Evolutionary conservation across 2,797 vertebrate species (phyloP).

Genomic region (Coluber constrictor): DNA sequence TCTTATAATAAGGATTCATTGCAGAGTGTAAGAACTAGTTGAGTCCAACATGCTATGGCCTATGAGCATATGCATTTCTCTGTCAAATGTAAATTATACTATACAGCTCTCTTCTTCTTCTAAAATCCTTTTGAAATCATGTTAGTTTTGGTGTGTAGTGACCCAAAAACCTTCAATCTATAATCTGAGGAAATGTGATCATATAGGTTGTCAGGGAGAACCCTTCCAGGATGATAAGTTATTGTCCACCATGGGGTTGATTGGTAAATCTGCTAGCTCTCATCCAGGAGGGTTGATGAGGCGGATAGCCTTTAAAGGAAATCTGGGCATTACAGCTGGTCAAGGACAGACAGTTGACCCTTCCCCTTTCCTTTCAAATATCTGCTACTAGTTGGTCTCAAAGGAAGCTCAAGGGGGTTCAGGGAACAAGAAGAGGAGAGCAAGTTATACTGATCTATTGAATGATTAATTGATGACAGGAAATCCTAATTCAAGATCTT

Average conservation of each 20-base stretch:
- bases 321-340: too few relatives aligned
- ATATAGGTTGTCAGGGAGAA: background rate
- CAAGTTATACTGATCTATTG: background rate
- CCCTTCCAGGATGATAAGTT: background rate
- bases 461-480: background rate
- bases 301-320: too few relatives aligned
- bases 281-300: background rate
- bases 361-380: background rate
- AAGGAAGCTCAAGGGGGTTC: background rate
- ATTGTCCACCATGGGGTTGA: background rate
- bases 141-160: background rate
- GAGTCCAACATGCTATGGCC: background rate
- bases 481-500: background rate
- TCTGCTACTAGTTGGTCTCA: background rate
- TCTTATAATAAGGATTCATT: conserved; percentile 41
- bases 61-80: conserved; percentile 10
- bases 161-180: background rate
- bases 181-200: background rate
- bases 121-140: background rate
- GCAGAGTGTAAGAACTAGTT: conserved; percentile 7
- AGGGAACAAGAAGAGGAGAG: background rate
- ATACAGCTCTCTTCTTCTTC: background rate
- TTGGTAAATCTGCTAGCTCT: background rate
- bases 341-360: background rate
- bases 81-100: conserved; percentile 17